A percentile compares a stretch with the other conserved stretches of the same genome.
Conservation (phyloP, 1,140 invertebrate species). For the Apis laboriosa region DNA sequence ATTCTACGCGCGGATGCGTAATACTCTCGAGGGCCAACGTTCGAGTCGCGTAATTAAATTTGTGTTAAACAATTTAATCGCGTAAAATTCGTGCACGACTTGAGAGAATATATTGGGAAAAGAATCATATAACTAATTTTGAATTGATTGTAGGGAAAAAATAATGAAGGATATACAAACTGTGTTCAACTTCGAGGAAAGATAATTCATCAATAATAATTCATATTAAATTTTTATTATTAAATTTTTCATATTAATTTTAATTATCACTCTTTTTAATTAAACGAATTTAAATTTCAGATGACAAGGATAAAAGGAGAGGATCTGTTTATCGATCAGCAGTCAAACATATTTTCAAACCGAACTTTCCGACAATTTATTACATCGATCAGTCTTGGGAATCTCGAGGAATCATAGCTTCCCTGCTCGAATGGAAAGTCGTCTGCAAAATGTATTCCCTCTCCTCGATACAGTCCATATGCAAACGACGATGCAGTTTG, state of each 20-base stretch:
- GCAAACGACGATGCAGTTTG: constrained; percentile 12
- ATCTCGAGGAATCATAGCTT: not conserved
- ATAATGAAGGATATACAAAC: too few species aligned
- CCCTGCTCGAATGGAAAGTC: not conserved
- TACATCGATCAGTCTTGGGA: not conserved
- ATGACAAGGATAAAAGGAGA: not conserved
- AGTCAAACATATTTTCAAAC: not conserved
- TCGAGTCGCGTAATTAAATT: constrained; percentile 13
- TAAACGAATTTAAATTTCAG: not conserved
- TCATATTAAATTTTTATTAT: too few species aligned
- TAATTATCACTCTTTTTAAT: too few species aligned
- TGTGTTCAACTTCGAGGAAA: too few species aligned
- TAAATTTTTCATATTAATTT: too few species aligned
- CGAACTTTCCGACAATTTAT: not conserved
- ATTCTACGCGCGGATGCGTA: constrained; percentile 26
- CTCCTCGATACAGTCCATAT: not conserved
- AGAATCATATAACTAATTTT: not conserved
- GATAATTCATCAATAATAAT: too few species aligned
- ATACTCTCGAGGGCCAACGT: constrained; percentile 17
- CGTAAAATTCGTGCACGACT: not conserved
- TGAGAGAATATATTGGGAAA: not conserved
- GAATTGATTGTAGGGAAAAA: not conserved
- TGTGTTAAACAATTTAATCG: constrained; percentile 2
- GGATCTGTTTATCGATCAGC: not conserved
- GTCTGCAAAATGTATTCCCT: not conserved